Percentiles rank a stretch among this genome's conserved stretches.
phyloP scores from a whole-genome alignment of 2,888 invertebrate genomes.

The Sylvicola cinctus region DNA sequence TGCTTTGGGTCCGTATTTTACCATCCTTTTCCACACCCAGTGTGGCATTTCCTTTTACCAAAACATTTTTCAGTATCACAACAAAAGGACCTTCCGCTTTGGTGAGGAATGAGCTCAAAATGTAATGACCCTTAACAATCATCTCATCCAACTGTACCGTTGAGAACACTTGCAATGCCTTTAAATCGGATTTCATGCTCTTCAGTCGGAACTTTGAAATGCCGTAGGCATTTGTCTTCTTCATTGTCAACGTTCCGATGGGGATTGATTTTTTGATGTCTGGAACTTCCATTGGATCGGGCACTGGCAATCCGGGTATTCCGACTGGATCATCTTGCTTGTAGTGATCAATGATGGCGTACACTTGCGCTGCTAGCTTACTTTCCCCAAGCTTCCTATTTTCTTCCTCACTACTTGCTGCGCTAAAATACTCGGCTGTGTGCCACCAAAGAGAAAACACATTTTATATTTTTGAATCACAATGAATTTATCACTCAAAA shows the following conservation, averaged over 20 bases:
- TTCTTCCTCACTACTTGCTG: too few species aligned
- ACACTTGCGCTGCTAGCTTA: slow-evolving; percentile 49
- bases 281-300: slow-evolving; percentile 62
- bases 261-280: slow-evolving; percentile 52
- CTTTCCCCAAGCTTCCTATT: too few species aligned
- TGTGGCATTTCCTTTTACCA: slow-evolving; percentile 42
- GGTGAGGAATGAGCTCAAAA: slow-evolving; percentile 21
- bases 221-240: slow-evolving; percentile 48
- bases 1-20: slow-evolving; percentile 52
- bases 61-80: slow-evolving; percentile 49
- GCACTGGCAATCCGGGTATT: slow-evolving; percentile 55
- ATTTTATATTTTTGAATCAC: too few species aligned
- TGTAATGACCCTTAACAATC: slow-evolving; percentile 51
- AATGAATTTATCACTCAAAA: too few species aligned
- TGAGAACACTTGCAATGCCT: slow-evolving; percentile 55
- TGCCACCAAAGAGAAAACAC: too few species aligned
- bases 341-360: slow-evolving; percentile 52
- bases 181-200: slow-evolving; percentile 47
- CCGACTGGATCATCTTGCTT: slow-evolving; percentile 63
- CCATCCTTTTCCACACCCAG: slow-evolving; percentile 56
- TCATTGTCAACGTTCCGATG: slow-evolving; percentile 46
- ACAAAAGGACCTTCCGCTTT: slow-evolving; percentile 43
- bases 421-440: too few species aligned
- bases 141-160: slow-evolving; percentile 48
- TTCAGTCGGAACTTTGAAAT: slow-evolving; percentile 58